Evolutionary conservation across 2,888 invertebrate species (phyloP), one percentile per base, ranked within the genome.

Genomic region (Corbicula japonica): DNA sequence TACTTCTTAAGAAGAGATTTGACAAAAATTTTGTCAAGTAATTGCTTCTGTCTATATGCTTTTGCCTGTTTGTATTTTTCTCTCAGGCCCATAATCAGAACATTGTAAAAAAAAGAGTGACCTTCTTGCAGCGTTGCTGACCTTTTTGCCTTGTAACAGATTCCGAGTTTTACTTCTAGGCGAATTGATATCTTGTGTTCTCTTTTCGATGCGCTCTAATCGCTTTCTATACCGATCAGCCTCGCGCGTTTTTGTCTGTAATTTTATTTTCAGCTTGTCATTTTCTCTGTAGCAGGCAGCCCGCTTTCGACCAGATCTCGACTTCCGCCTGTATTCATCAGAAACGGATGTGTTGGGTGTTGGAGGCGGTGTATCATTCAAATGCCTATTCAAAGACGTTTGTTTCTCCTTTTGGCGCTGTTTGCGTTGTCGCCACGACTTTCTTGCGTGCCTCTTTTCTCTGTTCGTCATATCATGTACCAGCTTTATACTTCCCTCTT

Each of bases 61-160:
- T 52, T 72, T 18, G 66, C 26, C 3, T 50, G 8, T 35, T 35
- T 62, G 48, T 73, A 78, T 30, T 69, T 73, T 18, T 69, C 30
- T 18, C 56, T 58, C 0, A 75, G 44, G 1, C 58, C 48, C 12
- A 71, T n/a, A 10, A 71, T n/a, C 3, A 80, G 46, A 0, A 60
- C 68, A 44, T 76, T 41, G 38, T 80, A 68, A 60, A 78, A 78
- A 10, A 63, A 23, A 8, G n/a, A 74, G 58, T 3, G 58, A 56
- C 28, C 32, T 48, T 21, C 48, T 48, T 10, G 52, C 35, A 15
- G 46, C 34, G 6, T 2, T 23, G 26, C 23, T 52, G 4, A 80
- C 71, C 28, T 44, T 70, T 54, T 75, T 66, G 2, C 61, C 71
- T 63, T 30, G 48, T 12, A 75, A n/a, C 18, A 70, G 2, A 0